Percentiles rank a stretch among this genome's conserved stretches.
phyloP scores from a whole-genome alignment of 2,797 vertebrate genomes.

The Loriculus beryllinus region DNA sequence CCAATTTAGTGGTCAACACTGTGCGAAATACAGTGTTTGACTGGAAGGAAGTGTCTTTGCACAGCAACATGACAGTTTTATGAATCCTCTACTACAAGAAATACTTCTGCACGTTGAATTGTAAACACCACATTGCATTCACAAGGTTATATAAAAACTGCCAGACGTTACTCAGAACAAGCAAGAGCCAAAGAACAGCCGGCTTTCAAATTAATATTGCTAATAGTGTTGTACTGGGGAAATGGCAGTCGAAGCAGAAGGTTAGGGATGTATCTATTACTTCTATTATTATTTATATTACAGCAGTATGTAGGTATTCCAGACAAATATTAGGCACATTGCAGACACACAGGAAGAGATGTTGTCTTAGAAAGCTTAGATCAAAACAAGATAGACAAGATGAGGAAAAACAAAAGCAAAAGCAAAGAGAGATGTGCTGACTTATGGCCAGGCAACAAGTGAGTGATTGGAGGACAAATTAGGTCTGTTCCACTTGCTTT shows the following conservation, averaged over 20 bases:
- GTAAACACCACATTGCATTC: not conserved
- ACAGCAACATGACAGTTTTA: not conserved
- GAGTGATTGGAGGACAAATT: not conserved
- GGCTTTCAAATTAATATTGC: conserved; percentile 17
- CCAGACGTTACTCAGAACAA: conserved; percentile 20
- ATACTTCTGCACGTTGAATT: not conserved
- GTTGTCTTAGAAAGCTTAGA: not conserved
- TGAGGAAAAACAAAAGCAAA: not conserved
- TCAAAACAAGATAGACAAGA: not conserved
- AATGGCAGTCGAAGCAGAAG: not conserved
- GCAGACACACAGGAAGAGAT: not conserved
- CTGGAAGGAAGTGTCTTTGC: not conserved
- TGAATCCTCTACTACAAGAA: not conserved
- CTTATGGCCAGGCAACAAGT: not conserved
- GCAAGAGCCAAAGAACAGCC: not conserved
- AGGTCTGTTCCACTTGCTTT: fast-evolving
- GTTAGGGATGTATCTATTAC: not conserved
- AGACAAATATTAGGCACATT: not conserved
- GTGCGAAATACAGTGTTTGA: not conserved
- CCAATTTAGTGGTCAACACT: not conserved
- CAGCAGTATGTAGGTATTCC: not conserved
- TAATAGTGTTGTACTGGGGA: not conserved
- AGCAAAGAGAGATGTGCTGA: not conserved
- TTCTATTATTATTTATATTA: not conserved
- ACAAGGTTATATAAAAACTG: not conserved